Evolutionary conservation across 2,113 vertebrate species (phyloP).

Genomic region (Calidris pugnax): DNA sequence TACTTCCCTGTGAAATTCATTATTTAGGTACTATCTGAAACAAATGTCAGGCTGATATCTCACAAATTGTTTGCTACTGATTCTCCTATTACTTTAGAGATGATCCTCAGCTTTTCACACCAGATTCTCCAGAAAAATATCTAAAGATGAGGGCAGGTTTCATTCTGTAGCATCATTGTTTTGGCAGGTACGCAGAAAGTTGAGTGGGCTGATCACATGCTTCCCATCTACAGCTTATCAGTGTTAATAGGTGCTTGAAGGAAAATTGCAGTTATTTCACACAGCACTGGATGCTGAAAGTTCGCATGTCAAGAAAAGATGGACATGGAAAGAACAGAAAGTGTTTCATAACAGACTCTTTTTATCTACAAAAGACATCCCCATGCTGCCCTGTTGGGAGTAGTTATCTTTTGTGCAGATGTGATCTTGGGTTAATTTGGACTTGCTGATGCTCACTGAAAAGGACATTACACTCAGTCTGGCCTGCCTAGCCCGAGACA

Average conservation of each 20-base stretch:
- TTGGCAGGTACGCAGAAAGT: constrained; percentile 20
- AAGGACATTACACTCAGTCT: neutral
- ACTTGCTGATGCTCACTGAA: neutral
- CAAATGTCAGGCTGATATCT: neutral
- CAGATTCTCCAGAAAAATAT: neutral
- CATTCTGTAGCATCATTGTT: neutral
- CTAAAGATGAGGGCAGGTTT: neutral
- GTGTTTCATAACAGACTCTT: neutral
- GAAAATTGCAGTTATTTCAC: constrained; percentile 41
- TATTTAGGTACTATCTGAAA: constrained; percentile 14
- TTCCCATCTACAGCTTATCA: constrained; percentile 47
- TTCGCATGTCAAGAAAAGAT: constrained; percentile 27
- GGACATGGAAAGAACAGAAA: constrained; percentile 13
- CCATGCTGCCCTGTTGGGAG: neutral
- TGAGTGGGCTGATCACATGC: constrained; percentile 32
- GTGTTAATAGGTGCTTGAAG: constrained; percentile 44
- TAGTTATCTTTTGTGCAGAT: neutral
- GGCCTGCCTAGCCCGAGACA: neutral
- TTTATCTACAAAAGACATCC: neutral
- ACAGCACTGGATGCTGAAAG: constrained; percentile 24
- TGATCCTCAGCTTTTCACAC: neutral
- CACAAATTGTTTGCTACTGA: neutral
- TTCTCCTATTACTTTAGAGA: neutral
- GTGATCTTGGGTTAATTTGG: neutral
- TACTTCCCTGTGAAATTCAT: neutral